Conservation (phyloP, 1,140 invertebrate genomes). For the Manduca sexta region DNA sequence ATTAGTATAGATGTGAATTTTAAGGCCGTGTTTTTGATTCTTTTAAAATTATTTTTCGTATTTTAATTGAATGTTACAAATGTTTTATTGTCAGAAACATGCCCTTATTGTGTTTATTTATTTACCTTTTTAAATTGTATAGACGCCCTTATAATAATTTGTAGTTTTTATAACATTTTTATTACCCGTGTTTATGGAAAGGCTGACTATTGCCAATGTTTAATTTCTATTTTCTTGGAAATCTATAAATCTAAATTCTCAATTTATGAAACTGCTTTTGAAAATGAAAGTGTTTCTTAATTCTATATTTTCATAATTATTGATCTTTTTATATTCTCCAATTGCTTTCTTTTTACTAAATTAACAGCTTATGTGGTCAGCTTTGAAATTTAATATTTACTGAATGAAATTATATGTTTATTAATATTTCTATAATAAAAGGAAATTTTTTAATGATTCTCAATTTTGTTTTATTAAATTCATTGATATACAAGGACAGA, state of each 20-base stretch:
- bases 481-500: too few species aligned
- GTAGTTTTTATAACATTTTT: background rate
- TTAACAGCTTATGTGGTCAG: conserved; percentile 17
- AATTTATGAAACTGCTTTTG: conserved; percentile 43
- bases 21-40: too few species aligned
- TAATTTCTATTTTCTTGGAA: conserved; percentile 5
- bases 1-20: too few species aligned
- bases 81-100: conserved; percentile 39
- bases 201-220: conserved; percentile 22
- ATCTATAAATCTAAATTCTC: conserved; percentile 16
- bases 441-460: background rate
- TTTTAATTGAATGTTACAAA: conserved; percentile 24
- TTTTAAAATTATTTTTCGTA: background rate
- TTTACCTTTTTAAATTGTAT: conserved; percentile 25
- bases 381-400: conserved; percentile 13
- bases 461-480: conserved; percentile 3
- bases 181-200: conserved; percentile 1
- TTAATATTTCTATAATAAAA: conserved; percentile 8
- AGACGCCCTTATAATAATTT: conserved; percentile 18
- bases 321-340: conserved; percentile 9
- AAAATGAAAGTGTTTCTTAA: conserved; percentile 46
- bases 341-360: conserved; percentile 17
- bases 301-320: conserved; percentile 21
- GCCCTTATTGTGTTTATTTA: conserved; percentile 24
- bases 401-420: conserved; percentile 11